Evolutionary conservation across 2,797 vertebrate species (phyloP).

Genomic region (Lophius americanus): DNA sequence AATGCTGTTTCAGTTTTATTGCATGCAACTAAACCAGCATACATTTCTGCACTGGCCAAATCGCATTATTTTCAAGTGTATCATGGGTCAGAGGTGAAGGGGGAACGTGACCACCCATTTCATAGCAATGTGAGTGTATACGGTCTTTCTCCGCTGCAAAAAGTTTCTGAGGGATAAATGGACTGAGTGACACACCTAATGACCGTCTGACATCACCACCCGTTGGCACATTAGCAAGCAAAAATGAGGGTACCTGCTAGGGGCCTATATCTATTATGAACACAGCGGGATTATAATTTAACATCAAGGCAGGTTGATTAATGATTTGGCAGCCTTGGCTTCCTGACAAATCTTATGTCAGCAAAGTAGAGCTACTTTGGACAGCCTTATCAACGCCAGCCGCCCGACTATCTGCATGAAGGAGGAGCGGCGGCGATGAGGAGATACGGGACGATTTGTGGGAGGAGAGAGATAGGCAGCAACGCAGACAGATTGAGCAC

Average conservation of each 20-base stretch:
- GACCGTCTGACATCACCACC: neutral
- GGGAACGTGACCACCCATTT: neutral
- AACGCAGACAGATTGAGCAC: conserved; percentile 28
- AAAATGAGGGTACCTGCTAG: neutral
- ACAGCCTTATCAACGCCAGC: conserved; percentile 50
- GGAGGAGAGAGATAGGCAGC: conserved; percentile 15
- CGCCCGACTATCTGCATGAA: conserved; percentile 43
- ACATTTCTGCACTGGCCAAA: too few species aligned
- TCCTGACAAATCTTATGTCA: conserved; percentile 37
- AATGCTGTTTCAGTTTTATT: too few species aligned
- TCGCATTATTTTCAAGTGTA: too few species aligned
- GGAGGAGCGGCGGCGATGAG: conserved; percentile 23
- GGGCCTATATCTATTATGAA: too few species aligned
- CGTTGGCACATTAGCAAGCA: neutral
- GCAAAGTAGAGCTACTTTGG: conserved; percentile 31
- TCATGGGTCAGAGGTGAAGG: too few species aligned
- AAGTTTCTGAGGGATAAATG: too few species aligned
- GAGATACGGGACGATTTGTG: conserved; percentile 47
- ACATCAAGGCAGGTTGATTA: conserved; percentile 30
- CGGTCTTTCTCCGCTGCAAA: too few species aligned
- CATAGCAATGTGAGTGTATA: neutral
- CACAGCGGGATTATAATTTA: neutral
- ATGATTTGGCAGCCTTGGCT: conserved; percentile 30
- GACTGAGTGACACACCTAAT: neutral
- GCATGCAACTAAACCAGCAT: too few species aligned